Percentiles rank a stretch among this genome's conserved stretches.
These are phyloP conservation scores for Falcaria lacertinaria DNA, from an alignment of 2,888 invertebrate species.

Conservation along the genomic window DNA sequence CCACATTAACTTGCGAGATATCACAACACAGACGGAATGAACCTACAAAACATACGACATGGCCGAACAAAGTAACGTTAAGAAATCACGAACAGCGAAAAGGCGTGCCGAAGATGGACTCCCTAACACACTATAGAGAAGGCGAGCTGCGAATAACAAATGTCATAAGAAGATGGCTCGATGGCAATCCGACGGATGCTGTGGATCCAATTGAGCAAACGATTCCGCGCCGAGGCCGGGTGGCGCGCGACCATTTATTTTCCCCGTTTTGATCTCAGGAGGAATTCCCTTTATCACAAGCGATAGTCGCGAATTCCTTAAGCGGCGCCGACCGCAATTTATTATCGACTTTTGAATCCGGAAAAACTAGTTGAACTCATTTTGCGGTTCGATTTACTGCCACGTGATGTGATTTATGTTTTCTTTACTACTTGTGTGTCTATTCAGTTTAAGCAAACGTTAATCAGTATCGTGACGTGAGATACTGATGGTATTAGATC, in stretches of 20 bases:
- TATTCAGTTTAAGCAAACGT: too few species aligned
- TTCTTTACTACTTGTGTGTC: too few species aligned
- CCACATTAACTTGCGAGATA: too few species aligned
- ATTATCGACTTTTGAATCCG: constrained; percentile 23
- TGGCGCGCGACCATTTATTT: constrained; percentile 47
- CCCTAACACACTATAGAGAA: constrained; percentile 25
- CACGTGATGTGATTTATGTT: background rate
- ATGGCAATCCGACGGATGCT: constrained; percentile 36
- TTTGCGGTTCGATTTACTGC: background rate
- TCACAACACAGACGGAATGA: too few species aligned
- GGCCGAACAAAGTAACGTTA: background rate
- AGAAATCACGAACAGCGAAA: background rate
- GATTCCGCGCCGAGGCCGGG: constrained; percentile 24
- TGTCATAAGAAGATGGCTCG: constrained; percentile 49
- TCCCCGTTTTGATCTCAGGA: constrained; percentile 49
- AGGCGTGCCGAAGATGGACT: background rate
- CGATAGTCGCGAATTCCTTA: constrained; percentile 18
- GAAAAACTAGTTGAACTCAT: constrained; percentile 12
- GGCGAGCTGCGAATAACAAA: constrained; percentile 51
- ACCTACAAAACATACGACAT: too few species aligned
- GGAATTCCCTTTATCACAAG: constrained; percentile 40
- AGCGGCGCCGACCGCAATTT: constrained; percentile 22
- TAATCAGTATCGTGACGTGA: too few species aligned
- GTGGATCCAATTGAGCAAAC: constrained; percentile 24
- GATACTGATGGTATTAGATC: too few species aligned